Evolutionary conservation across 2,113 vertebrate species (phyloP).

Genomic region (Corynorhinus townsendii): DNA sequence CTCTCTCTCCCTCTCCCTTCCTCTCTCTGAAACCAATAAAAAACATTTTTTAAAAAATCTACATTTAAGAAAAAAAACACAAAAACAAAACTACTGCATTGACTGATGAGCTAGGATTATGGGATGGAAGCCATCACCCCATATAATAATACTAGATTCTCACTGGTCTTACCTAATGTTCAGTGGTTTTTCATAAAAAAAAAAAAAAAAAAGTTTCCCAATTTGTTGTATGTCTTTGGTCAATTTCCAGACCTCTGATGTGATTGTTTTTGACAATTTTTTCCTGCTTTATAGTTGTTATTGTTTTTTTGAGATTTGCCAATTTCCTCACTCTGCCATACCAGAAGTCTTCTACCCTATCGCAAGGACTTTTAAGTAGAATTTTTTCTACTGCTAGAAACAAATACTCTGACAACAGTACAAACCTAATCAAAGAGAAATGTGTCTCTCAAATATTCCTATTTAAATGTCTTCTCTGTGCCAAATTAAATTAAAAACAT

Average conservation of each 20-base stretch:
- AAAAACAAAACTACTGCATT: background rate
- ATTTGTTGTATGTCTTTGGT: background rate
- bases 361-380: background rate
- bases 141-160: background rate
- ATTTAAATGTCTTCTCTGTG: background rate
- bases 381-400: background rate
- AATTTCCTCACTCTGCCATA: background rate
- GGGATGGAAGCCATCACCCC: background rate
- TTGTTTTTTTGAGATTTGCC: background rate
- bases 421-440: background rate
- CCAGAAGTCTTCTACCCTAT: background rate
- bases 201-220: background rate
- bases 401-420: background rate
- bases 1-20: too few species aligned
- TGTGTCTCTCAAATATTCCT: background rate
- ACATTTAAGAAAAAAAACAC: too few species aligned
- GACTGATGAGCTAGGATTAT: background rate
- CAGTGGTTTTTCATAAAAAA: background rate
- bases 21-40: too few species aligned
- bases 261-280: background rate
- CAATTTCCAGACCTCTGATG: background rate
- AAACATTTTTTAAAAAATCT: too few species aligned
- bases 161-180: background rate
- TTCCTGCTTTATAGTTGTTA: background rate
- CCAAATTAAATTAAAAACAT: background rate